These are phyloP conservation scores for Erethizon dorsatum DNA, from an alignment of 2,797 vertebrate genomes.

Conservation along the genomic window DNA sequence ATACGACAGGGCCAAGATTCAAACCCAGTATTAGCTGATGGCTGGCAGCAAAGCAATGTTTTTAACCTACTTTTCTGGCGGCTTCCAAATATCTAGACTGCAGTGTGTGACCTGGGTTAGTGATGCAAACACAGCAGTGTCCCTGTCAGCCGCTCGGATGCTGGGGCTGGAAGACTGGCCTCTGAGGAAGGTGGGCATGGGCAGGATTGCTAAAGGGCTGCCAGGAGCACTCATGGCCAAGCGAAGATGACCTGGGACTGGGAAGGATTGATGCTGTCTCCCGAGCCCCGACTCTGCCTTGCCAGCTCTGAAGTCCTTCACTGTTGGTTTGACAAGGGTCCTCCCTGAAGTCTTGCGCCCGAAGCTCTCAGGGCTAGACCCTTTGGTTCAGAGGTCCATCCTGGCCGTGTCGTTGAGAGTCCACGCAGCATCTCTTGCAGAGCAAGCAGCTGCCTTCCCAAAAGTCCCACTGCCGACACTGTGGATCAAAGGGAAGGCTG, in stretches of 20 bases:
- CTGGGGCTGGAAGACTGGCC: neutral
- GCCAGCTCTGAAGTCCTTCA: neutral
- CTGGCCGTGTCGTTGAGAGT: neutral
- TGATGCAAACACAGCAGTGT: rapidly evolving
- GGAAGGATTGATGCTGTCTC: neutral
- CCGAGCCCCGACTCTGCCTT: neutral
- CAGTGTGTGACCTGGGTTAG: neutral
- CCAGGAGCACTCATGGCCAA: neutral
- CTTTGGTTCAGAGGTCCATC: neutral
- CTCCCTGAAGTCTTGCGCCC: neutral
- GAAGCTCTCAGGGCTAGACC: neutral
- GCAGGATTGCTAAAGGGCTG: neutral
- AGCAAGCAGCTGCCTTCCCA: neutral
- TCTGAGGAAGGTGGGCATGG: neutral
- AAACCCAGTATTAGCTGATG: neutral
- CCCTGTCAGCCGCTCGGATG: neutral
- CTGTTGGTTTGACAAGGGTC: neutral
- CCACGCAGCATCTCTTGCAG: neutral
- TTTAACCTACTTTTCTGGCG: neutral
- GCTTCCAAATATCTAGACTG: neutral
- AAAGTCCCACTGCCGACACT: neutral
- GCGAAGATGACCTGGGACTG: neutral
- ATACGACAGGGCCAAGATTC: neutral
- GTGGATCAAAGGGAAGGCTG: neutral
- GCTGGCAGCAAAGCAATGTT: neutral